phyloP scores from a whole-genome alignment of 2,888 invertebrate genomes.

The Cephus rjabovi region DNA sequence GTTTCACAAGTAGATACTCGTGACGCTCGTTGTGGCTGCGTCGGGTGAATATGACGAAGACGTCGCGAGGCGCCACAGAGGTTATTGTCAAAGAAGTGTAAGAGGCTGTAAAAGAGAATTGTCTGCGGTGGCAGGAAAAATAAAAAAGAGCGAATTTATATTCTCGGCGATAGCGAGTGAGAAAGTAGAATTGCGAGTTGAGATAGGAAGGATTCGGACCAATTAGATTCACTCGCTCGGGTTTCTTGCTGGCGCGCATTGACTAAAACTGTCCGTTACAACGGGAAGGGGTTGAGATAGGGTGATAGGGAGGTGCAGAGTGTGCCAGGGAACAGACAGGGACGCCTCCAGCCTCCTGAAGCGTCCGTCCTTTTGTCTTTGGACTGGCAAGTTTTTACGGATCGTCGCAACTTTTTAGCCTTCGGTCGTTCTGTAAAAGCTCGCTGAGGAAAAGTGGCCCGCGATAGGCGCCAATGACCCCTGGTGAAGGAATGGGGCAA shows the following conservation, averaged over 20 bases:
- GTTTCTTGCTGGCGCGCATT: constrained; percentile 41
- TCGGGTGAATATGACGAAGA: not conserved
- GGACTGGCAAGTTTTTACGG: not conserved
- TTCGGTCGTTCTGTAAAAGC: not conserved
- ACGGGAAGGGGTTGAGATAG: not conserved
- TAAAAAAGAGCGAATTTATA: constrained; percentile 59
- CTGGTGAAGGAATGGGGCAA: not conserved
- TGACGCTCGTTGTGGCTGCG: not conserved
- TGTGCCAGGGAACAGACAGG: not conserved
- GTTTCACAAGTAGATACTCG: not conserved
- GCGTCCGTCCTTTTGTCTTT: not conserved
- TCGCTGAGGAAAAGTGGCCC: not conserved
- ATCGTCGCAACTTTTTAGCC: not conserved
- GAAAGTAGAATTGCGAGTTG: constrained; percentile 59
- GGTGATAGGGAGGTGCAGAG: too few species aligned
- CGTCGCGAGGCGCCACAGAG: constrained; percentile 2
- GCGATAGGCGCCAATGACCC: not conserved
- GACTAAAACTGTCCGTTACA: constrained; percentile 39
- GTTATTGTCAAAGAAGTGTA: not conserved
- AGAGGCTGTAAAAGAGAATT: constrained; percentile 16
- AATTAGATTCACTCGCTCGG: constrained; percentile 62
- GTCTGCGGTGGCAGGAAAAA: constrained; percentile 40
- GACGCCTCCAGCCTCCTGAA: not conserved
- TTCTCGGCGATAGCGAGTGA: constrained; percentile 59
- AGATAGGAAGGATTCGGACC: constrained; percentile 59